Base-by-base conservation (phyloP, 2,113 vertebrate genomes). In the Psittacula cyanocephala region DNA sequence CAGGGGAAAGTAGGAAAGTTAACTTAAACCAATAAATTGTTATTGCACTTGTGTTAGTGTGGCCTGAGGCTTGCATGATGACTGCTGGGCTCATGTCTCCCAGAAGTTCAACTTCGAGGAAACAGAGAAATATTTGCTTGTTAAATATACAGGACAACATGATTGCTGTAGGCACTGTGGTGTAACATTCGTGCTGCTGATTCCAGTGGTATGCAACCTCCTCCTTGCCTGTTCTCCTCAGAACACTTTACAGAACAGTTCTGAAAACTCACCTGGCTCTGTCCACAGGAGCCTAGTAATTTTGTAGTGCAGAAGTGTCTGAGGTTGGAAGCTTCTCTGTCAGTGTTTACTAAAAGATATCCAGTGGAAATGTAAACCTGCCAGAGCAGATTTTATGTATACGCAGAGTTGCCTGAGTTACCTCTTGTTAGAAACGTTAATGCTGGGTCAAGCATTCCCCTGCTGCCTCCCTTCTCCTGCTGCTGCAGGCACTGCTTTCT, bases 151-250 rank as follows among this genome's bases (percentile, higher is more conserved):
- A 27, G 89, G 60, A 10, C 33, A 13, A 11, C 44, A 1, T 3
- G 68, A 7, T 18, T 2, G 12, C 46, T 77, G 15, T 24, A 31
- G 79, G 79, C 13, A 1, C 87, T 13, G 60, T 16, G 72, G 24
- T 41, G 37, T 44, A 3, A 29, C 18, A 2, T 2, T 14, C 18
- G 0, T 4, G 37, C 35, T 7, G 43, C 35, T 1, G 4, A 3
- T 72, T 33, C 41, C 71, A 29, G 53, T 2, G 47, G 47, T 24
- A 3, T 9, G 17, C 41, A 3, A 1, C 17, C 57, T 57, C 65
- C 60, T 43, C 3, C 0, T 6, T 47, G 75, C n/a, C 28, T 9
- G 7, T 24, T 49, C 14, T 35, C 60, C 37, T 59, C 55, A 4
- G 35, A 27, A 24, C 17, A 1, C 80, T 52, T 33, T 6, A 10